These are phyloP conservation scores for Heliconius cydno DNA, from an alignment of 2,888 invertebrate genomes.

Conservation along the genomic window DNA sequence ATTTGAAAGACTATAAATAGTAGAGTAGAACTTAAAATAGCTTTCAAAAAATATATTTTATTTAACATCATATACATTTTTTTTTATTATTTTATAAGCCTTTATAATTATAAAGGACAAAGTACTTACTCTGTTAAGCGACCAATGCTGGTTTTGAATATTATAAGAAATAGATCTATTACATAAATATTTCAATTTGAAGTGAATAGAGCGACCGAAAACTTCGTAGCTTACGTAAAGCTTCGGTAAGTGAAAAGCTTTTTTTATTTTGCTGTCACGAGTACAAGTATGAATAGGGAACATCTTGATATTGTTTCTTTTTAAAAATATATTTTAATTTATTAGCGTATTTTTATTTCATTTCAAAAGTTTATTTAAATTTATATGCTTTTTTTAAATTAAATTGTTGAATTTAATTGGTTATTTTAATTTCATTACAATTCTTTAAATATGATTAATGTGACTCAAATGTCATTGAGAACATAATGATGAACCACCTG, in stretches of 20 bases:
- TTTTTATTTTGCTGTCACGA: neutral
- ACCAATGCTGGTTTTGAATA: neutral
- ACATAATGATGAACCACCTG: neutral
- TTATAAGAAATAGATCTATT: neutral
- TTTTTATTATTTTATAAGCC: too few species aligned
- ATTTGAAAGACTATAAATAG: too few species aligned
- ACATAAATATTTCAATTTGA: slow-evolving; percentile 13
- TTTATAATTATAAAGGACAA: neutral
- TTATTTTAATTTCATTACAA: too few species aligned
- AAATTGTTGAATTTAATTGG: too few species aligned
- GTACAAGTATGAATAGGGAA: neutral
- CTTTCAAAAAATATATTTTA: too few species aligned
- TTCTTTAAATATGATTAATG: neutral
- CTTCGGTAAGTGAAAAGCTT: slow-evolving; percentile 13
- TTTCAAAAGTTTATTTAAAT: neutral
- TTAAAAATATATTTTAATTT: neutral
- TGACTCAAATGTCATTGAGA: too few species aligned
- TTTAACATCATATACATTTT: too few species aligned
- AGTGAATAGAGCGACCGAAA: slow-evolving; percentile 6
- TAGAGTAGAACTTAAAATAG: too few species aligned
- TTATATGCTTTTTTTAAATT: neutral
- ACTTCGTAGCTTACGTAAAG: slow-evolving; percentile 13
- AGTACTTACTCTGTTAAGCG: neutral
- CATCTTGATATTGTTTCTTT: neutral
- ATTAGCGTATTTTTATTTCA: neutral